These are phyloP conservation scores for Brachionus rotundiformis DNA, from an alignment of 1,140 invertebrate species.

Conservation along the genomic window DNA sequence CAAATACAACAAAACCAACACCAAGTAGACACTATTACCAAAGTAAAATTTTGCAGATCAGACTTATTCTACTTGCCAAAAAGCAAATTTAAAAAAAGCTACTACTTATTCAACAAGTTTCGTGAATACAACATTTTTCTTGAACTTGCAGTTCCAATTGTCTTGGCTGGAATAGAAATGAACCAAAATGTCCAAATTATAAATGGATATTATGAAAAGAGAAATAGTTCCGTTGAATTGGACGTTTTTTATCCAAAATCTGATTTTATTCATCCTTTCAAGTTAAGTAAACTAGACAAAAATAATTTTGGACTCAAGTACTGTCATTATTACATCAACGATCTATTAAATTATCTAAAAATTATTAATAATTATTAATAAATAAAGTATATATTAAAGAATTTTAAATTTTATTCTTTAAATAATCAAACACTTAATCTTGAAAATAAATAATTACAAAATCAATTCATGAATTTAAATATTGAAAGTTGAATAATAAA, in stretches of 20 bases:
- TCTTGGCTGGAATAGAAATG: background rate
- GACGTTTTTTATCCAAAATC: background rate
- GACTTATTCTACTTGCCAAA: background rate
- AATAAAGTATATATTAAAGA: too few species aligned
- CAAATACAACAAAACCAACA: background rate
- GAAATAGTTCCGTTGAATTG: background rate
- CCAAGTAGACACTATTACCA: background rate
- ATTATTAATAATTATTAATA: too few species aligned
- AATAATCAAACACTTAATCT: too few species aligned
- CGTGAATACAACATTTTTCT: background rate
- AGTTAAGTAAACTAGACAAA: background rate
- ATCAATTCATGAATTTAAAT: too few species aligned
- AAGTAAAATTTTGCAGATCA: background rate
- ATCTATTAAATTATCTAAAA: too few species aligned
- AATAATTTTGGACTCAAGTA: background rate
- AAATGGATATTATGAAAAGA: background rate
- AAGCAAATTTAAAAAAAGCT: background rate
- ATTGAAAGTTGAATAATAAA: too few species aligned
- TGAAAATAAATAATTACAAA: too few species aligned
- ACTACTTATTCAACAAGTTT: background rate
- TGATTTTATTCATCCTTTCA: background rate
- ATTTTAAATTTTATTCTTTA: too few species aligned
- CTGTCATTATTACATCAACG: background rate
- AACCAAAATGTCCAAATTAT: background rate
- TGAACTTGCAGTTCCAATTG: background rate